Evolutionary conservation across 2,797 vertebrate genomes (phyloP).

Genomic region (Acanthornis magna): DNA sequence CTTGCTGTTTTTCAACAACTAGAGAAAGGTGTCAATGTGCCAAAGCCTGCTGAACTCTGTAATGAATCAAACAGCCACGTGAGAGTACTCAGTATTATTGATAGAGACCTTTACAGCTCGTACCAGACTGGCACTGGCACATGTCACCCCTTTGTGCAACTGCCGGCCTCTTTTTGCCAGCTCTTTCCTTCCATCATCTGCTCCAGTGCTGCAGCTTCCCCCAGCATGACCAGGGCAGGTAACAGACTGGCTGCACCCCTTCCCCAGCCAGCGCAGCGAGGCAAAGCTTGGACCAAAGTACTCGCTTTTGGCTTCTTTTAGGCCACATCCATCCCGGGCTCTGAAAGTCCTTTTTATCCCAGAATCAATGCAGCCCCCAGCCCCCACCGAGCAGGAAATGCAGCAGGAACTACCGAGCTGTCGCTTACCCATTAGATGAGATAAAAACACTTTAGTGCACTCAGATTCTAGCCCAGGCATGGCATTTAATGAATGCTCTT

Average conservation of each 20-base stretch:
- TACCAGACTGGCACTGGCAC: background rate
- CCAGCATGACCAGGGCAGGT: background rate
- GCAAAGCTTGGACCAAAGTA: background rate
- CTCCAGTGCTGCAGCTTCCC: background rate
- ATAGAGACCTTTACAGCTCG: background rate
- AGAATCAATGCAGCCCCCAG: constrained; percentile 52
- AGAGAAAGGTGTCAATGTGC: background rate
- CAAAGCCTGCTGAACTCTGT: background rate
- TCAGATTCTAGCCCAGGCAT: constrained; percentile 40
- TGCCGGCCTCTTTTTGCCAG: background rate
- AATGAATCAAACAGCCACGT: background rate
- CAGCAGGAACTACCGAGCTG: constrained; percentile 43
- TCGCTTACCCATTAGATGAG: constrained; percentile 38
- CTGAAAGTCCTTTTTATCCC: constrained; percentile 61
- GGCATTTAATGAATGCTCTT: constrained; percentile 65
- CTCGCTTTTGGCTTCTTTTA: background rate
- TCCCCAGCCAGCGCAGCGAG: background rate
- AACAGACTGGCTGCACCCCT: background rate
- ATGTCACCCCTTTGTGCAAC: background rate
- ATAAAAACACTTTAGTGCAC: constrained; percentile 60
- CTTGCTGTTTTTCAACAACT: background rate
- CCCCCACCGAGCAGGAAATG: constrained; percentile 50
- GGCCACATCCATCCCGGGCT: background rate
- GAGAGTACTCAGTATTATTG: accelerated
- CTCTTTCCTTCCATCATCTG: background rate